A percentile compares a stretch with the other conserved stretches of the same genome.
Evolutionary conservation across 1,140 invertebrate species (phyloP).

Genomic region (Ephestia elutella): DNA sequence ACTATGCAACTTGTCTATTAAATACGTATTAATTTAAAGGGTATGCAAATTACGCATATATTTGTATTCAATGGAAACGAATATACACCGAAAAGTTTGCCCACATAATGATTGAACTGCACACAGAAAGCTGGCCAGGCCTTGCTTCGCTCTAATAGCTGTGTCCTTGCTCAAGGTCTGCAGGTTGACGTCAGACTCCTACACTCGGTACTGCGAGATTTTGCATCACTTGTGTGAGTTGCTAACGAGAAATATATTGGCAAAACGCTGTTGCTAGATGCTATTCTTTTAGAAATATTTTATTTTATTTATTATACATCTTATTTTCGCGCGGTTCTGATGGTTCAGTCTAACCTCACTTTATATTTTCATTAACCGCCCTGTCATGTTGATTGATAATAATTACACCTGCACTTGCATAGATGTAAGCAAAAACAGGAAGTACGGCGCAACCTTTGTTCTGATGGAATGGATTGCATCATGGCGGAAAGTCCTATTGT

Average conservation of each 20-base stretch:
- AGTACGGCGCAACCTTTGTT: background rate
- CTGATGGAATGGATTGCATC: background rate
- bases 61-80: background rate
- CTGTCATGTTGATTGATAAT: no score
- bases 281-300: background rate
- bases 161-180: slow-evolving; percentile 62
- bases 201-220: slow-evolving; percentile 52
- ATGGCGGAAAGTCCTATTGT: slow-evolving; percentile 2
- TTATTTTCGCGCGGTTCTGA: no score
- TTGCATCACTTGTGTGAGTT: slow-evolving; percentile 29
- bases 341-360: background rate
- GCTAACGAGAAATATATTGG: slow-evolving; percentile 11
- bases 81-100: background rate
- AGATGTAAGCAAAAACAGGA: background rate
- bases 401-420: background rate
- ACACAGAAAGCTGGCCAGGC: slow-evolving; percentile 58
- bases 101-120: slow-evolving; percentile 35
- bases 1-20: slow-evolving; percentile 4
- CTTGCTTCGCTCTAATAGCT: slow-evolving; percentile 58
- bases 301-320: background rate
- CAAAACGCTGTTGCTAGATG: background rate
- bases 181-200: slow-evolving; percentile 55
- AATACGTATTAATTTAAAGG: background rate
- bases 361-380: background rate
- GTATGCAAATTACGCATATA: background rate